phyloP scores from a whole-genome alignment of 2,797 vertebrate genomes.

The Muscicapa comitata region DNA sequence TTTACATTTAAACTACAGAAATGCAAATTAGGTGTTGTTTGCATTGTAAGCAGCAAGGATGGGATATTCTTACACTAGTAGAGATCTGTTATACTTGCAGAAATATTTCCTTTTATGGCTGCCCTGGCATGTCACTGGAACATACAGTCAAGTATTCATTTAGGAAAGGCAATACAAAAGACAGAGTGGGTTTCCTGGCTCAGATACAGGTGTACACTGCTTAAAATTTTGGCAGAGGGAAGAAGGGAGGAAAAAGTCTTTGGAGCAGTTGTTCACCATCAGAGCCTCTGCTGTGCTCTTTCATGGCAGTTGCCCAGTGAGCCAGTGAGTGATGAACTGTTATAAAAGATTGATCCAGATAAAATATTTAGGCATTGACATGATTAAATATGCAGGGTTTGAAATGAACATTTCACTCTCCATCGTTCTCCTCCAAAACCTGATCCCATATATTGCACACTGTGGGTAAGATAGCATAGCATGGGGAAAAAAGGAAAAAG shows the following conservation, averaged over 20 bases:
- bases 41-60: neutral
- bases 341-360: neutral
- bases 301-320: neutral
- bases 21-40: neutral
- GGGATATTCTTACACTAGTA: neutral
- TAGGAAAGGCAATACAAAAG: neutral
- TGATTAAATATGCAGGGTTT: neutral
- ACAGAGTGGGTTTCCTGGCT: neutral
- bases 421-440: neutral
- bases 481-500: neutral
- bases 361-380: neutral
- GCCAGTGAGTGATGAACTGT: neutral
- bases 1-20: neutral
- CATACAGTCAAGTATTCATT: neutral
- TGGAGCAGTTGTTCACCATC: neutral
- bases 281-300: neutral
- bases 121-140: neutral
- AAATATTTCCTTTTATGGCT: neutral
- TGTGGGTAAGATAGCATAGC: neutral
- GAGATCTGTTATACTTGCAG: neutral
- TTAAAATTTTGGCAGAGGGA: neutral
- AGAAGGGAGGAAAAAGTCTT: neutral
- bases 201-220: neutral
- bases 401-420: neutral
- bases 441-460: accelerated